Base-by-base conservation (phyloP, 1,140 invertebrate species). In the Sitobion miscanthi region DNA sequence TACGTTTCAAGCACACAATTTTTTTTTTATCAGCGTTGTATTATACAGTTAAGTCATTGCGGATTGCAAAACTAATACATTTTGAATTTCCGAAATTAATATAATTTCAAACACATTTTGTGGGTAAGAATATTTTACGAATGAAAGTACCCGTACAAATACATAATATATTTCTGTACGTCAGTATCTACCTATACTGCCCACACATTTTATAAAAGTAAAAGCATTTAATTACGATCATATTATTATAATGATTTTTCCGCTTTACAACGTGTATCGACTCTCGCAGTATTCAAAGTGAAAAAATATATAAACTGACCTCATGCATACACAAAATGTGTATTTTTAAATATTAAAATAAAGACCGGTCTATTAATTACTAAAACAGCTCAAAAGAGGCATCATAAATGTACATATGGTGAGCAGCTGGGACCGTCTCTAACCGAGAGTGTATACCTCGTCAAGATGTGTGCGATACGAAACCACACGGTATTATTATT, bases 281-380 rank as follows among this genome's bases (percentile, higher is more conserved):
- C 25, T 85, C 85, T 47, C 8, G 3, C 38, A 14, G 7, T 45
- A 20, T 30, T 17, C 42, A 17, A 87, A 87, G 45, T 45, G 85
- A 25, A 47, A 25, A 42, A 42, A 42, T 42, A 47, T 90, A n/a
- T 77, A 77, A 77, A 77, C n/a, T 77, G 62, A 77, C 14, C 62
- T 77, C 62, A 77, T 77, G n/a, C 62, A 9, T 77, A 77, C 14
- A 77, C 62, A 77, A n/a, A 77, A 77, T 77, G 62, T 35, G 17
- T 77, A 77, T 77, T n/a, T 89, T n/a, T 38, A 52, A 52, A 52
- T 49, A 89, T 69, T 82, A 69, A 91, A 91, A 91, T n/a, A 82
- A 82, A 47, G 42, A 91, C 90, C 90, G 90, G 90, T 91, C 62
- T 77, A 47, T 77, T 91, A 91, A 49, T 91, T 82, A 91, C 62